These are phyloP conservation scores for Tragelaphus buxtoni DNA, from an alignment of 2,113 vertebrate genomes.

Conservation along the genomic window DNA sequence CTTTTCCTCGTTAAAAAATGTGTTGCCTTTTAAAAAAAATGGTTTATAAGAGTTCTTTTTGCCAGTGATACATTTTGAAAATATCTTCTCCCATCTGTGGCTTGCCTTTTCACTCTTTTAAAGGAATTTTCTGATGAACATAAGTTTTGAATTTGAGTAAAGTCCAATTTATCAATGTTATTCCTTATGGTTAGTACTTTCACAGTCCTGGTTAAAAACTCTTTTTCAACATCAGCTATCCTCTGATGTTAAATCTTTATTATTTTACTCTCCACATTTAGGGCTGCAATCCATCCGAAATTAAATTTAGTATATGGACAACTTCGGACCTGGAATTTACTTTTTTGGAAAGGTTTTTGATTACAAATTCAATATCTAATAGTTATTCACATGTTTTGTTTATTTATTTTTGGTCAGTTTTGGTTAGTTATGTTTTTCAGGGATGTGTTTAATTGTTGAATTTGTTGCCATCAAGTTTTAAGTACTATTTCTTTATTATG, in stretches of 20 bases:
- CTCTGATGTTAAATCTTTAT: neutral
- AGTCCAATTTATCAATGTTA: neutral
- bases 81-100: neutral
- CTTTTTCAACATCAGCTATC: neutral
- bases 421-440: neutral
- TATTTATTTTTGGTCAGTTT: neutral
- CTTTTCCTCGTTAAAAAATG: constrained; percentile 3
- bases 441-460: neutral
- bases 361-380: neutral
- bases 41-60: neutral
- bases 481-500: neutral
- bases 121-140: neutral
- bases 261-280: neutral
- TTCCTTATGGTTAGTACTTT: neutral
- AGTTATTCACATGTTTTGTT: neutral
- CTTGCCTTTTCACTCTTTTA: constrained; percentile 1
- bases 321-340: neutral
- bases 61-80: neutral
- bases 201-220: neutral
- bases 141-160: neutral
- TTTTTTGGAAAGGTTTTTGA: neutral
- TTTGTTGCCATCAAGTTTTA: neutral
- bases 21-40: neutral
- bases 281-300: neutral
- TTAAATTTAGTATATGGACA: neutral